Conservation (phyloP, 2,888 invertebrate species). For the Patella ulyssiponensis region DNA sequence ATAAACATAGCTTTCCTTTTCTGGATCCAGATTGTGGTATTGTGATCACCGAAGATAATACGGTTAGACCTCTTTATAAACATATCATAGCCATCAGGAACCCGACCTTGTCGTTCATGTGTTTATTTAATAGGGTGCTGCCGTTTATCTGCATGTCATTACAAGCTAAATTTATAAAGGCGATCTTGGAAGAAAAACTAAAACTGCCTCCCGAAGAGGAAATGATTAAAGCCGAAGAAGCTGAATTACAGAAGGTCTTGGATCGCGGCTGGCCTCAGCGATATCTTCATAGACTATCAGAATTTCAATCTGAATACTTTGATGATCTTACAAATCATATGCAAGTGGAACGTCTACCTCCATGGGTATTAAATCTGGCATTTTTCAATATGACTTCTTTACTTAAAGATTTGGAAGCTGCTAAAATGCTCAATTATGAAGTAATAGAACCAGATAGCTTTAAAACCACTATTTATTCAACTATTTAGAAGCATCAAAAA, state of each 20-base stretch:
- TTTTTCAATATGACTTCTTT: constrained; percentile 73
- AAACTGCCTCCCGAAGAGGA: constrained; percentile 77
- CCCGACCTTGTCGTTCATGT: constrained; percentile 86
- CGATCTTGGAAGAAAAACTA: constrained; percentile 78
- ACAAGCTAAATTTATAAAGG: constrained; percentile 81
- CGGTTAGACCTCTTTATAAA: constrained; percentile 88
- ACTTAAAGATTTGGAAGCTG: constrained; percentile 34
- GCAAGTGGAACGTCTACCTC: constrained; percentile 77
- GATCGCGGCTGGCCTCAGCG: constrained; percentile 80
- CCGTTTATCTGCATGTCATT: constrained; percentile 88
- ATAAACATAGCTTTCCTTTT: constrained; percentile 85
- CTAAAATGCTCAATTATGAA: constrained; percentile 45
- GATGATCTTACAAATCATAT: constrained; percentile 79
- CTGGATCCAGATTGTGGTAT: constrained; percentile 81
- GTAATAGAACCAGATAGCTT: constrained; percentile 29
- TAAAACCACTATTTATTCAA: background rate
- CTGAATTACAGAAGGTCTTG: constrained; percentile 77
- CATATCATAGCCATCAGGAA: constrained; percentile 86
- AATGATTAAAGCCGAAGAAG: constrained; percentile 81
- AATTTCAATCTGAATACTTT: constrained; percentile 82
- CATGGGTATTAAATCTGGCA: constrained; percentile 83
- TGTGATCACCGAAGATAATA: constrained; percentile 80
- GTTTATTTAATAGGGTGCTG: constrained; percentile 86
- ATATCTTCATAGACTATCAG: constrained; percentile 88
- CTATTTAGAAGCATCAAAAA: too few species aligned